phyloP scores from a whole-genome alignment of 2,888 invertebrate genomes.

The Drosophila emarginata region DNA sequence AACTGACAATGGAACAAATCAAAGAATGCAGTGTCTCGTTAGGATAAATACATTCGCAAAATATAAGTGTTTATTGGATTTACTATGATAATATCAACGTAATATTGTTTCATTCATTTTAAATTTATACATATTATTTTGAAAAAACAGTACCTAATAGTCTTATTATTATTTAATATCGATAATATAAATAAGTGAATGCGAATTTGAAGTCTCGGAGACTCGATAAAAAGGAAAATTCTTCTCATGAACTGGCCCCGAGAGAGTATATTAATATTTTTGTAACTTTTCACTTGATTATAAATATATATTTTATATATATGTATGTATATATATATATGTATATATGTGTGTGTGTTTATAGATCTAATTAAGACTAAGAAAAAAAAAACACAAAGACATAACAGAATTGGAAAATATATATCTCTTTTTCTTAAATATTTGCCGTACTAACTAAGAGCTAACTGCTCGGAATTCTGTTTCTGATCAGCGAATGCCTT shows the following conservation, averaged over 20 bases:
- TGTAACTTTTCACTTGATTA: background rate
- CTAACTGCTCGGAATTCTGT: constrained; percentile 66
- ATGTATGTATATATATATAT: constrained; percentile 18
- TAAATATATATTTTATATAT: constrained; percentile 12
- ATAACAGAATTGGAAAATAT: background rate
- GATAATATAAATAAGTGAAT: too few relatives aligned
- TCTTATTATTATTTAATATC: too few relatives aligned
- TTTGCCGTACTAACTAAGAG: constrained; percentile 63
- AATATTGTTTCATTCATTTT: too few relatives aligned
- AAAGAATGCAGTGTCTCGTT: too few relatives aligned
- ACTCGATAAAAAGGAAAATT: background rate
- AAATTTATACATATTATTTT: too few relatives aligned
- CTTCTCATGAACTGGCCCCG: background rate
- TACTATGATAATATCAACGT: too few relatives aligned
- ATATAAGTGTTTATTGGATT: too few relatives aligned
- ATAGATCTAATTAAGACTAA: constrained; percentile 15
- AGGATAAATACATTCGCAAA: too few relatives aligned
- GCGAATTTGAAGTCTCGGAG: too few relatives aligned
- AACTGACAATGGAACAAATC: too few relatives aligned
- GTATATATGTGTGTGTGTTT: constrained; percentile 2
- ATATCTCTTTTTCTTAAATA: background rate
- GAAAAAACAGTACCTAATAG: too few relatives aligned
- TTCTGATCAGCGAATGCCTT: constrained; percentile 47
- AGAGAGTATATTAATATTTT: background rate
- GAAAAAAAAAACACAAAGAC: constrained; percentile 22